phyloP scores from a whole-genome alignment of 2,113 vertebrate genomes.

The Fregata magnificens region DNA sequence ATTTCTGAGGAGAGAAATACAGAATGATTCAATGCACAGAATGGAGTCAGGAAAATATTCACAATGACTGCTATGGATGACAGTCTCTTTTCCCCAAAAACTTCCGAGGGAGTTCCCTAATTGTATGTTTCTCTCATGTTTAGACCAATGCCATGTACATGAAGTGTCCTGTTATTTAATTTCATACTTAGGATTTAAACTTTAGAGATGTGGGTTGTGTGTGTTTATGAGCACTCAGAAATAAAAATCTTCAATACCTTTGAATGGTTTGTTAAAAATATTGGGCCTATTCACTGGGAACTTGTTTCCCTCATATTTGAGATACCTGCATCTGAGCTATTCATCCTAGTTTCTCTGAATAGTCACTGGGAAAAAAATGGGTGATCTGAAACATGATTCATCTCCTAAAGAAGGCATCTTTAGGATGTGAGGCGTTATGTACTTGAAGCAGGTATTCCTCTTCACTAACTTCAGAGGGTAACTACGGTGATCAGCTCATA shows the following conservation, averaged over 20 bases:
- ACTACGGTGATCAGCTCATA: neutral
- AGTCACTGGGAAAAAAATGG: neutral
- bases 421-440: neutral
- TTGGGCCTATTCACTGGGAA: neutral
- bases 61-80: neutral
- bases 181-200: neutral
- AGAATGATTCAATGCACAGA: neutral
- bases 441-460: neutral
- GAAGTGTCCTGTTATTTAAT: neutral
- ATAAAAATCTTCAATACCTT: conserved; percentile 17
- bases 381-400: neutral
- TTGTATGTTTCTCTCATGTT: neutral
- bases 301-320: neutral
- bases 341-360: neutral
- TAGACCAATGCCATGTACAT: neutral
- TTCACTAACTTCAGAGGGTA: neutral
- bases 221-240: neutral
- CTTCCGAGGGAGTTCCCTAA: neutral
- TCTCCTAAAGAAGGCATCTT: neutral
- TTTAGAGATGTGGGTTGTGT: neutral
- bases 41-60: neutral
- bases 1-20: neutral
- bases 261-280: neutral
- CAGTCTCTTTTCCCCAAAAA: neutral
- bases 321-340: neutral